Evolutionary conservation across 2,797 vertebrate species (phyloP), one percentile per base, ranked within the genome.

Genomic region (Hypotaenidia philippensis): DNA sequence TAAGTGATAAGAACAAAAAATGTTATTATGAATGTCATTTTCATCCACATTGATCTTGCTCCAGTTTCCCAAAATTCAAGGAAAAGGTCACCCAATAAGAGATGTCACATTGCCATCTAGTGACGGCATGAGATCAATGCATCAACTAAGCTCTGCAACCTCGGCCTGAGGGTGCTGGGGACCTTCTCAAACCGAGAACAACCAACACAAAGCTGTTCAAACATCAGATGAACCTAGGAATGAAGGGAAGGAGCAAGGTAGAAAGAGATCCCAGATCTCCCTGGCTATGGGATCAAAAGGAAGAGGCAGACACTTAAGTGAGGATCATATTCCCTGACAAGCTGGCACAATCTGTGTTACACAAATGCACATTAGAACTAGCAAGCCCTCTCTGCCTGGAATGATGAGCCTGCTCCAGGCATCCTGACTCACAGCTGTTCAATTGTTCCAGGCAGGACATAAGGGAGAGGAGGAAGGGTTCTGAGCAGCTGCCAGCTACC

Each of bases 61-160:
- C 18, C 59, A 27, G 12, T 38, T 5, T 78, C 31, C 45, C 60
- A 7, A 45, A 63, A 52, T 20, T 36, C 23, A 17, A 82, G 47
- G 26, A 10, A 9, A 50, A 89, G 25, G 53, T 25, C 36, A 23
- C n/a, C 21, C 74, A 71, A 88, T 94, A 84, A 87, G 63, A 91
- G 74, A 68, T 94, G 88, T 56, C 86, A 72, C 68, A 95, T 59
- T 96, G 97, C 95, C 97, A 97, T 93, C 97, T 97, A 86, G 87
- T 88, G 97, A 84, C 25, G 0, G 3, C 38, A 12, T 13, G 6
- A 8, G 7, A 21, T 7, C 65, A 47, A 13, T 13, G 76, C 95
- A 85, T 6, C 49, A 47, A 27, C 26, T 49, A 15, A 36, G 8
- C 66, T 29, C 41, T 11, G 45, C 44, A 56, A 9, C 31, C 27